phyloP scores from a whole-genome alignment of 2,113 vertebrate genomes.

The Nothocercus nigrocapillus region DNA sequence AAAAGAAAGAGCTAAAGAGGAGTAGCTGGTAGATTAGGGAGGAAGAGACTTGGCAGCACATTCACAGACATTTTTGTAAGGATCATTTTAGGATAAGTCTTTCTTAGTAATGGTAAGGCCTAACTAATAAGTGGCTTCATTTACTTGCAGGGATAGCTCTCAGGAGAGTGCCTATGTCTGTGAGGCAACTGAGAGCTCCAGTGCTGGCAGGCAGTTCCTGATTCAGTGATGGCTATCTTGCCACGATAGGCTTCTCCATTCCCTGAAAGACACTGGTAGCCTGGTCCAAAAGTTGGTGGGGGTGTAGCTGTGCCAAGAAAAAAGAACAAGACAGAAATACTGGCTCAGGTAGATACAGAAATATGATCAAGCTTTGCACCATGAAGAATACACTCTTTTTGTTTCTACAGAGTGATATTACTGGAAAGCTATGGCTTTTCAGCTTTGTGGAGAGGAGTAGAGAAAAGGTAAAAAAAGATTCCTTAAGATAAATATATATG shows the following conservation, averaged over 20 bases:
- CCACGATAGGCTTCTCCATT: slow-evolving; percentile 83
- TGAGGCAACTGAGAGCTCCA: slow-evolving; percentile 86
- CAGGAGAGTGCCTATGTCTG: slow-evolving; percentile 81
- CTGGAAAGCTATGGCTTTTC: neutral
- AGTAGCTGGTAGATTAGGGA: neutral
- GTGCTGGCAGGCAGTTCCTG: slow-evolving; percentile 84
- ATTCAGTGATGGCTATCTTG: slow-evolving; percentile 73
- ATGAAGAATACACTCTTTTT: neutral
- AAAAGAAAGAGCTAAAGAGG: neutral
- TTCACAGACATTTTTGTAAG: no score
- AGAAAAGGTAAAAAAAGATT: neutral
- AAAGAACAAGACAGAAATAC: neutral
- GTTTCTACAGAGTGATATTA: neutral
- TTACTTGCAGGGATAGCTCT: slow-evolving; percentile 93
- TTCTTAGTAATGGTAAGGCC: no score
- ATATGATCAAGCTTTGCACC: neutral
- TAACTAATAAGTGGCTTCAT: neutral
- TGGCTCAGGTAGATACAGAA: no score
- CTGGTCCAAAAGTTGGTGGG: slow-evolving; percentile 77
- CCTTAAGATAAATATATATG: neutral
- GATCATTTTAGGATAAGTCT: no score
- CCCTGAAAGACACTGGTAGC: slow-evolving; percentile 79
- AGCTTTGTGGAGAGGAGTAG: neutral
- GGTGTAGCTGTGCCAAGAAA: slow-evolving; percentile 71
- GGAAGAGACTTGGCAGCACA: no score